Evolutionary conservation across 2,113 vertebrate genomes (phyloP).

Genomic region (Galemys pyrenaicus): DNA sequence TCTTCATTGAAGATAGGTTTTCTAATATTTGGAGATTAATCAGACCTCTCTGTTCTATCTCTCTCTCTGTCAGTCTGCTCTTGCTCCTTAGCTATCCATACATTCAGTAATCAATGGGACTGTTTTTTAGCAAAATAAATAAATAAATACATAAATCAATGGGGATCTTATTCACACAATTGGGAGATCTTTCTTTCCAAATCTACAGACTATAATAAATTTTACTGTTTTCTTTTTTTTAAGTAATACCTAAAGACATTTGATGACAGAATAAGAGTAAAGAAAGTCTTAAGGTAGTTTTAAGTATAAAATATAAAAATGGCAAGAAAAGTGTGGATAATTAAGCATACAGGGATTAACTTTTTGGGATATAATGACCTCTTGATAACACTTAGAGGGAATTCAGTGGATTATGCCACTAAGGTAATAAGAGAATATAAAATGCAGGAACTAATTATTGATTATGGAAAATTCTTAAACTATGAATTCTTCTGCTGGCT

Average conservation of each 20-base stretch:
- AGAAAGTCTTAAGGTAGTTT: not conserved
- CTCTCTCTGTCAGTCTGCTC: not conserved
- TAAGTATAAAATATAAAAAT: not conserved
- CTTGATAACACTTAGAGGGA: not conserved
- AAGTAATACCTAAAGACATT: not conserved
- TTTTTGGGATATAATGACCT: not conserved
- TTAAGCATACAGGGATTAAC: not conserved
- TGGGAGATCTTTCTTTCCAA: not conserved
- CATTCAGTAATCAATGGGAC: not conserved
- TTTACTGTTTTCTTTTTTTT: not conserved
- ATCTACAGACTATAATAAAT: not conserved
- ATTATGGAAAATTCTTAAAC: not conserved
- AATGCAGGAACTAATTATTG: not conserved
- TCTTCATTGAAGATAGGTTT: not conserved
- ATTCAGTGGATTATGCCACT: not conserved
- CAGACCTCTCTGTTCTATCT: not conserved
- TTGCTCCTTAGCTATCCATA: not conserved
- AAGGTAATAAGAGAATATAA: not conserved
- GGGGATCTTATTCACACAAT: not conserved
- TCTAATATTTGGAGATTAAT: conserved; percentile 27
- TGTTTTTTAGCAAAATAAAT: not conserved
- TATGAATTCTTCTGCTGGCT: not conserved
- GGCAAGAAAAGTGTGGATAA: not conserved
- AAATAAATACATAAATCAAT: no score
- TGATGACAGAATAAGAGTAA: conserved; percentile 12